Evolutionary conservation across 2,888 invertebrate genomes (phyloP).

Genomic region (Elmis aenea): DNA sequence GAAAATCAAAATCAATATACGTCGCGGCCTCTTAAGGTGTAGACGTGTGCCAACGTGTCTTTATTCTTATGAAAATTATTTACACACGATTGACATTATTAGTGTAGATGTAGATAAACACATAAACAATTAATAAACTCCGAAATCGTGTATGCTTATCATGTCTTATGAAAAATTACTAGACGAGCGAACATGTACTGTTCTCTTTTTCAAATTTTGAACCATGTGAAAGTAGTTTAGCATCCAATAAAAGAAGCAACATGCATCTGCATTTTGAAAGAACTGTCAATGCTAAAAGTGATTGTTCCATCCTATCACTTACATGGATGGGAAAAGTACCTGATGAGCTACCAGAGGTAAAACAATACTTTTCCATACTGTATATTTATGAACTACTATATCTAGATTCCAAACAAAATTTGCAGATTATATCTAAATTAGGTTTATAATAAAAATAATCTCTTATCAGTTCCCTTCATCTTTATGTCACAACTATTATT

Average conservation of each 20-base stretch:
- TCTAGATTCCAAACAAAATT: background rate
- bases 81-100: too few species aligned
- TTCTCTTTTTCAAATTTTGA: too few species aligned
- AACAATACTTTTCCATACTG: too few species aligned
- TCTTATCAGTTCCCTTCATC: background rate
- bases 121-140: too few species aligned
- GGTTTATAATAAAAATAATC: too few species aligned
- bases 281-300: constrained; percentile 88
- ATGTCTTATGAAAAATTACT: too few species aligned
- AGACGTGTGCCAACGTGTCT: constrained; percentile 22
- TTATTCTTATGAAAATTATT: too few species aligned
- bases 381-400: too few species aligned
- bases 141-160: too few species aligned
- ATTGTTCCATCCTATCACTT: constrained; percentile 88
- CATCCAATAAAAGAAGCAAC: constrained; percentile 19
- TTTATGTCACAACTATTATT: background rate
- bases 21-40: constrained; percentile 32
- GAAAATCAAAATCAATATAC: constrained; percentile 41
- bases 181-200: too few species aligned
- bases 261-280: constrained; percentile 98
- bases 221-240: too few species aligned
- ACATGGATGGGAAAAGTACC: constrained; percentile 99
- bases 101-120: too few species aligned
- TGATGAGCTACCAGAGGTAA: constrained; percentile 90
- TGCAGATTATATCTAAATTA: constrained; percentile 3